A percentile compares a stretch with the other conserved stretches of the same genome.
Evolutionary conservation across 1,140 invertebrate species (phyloP).

Genomic region (Zophobas morio): DNA sequence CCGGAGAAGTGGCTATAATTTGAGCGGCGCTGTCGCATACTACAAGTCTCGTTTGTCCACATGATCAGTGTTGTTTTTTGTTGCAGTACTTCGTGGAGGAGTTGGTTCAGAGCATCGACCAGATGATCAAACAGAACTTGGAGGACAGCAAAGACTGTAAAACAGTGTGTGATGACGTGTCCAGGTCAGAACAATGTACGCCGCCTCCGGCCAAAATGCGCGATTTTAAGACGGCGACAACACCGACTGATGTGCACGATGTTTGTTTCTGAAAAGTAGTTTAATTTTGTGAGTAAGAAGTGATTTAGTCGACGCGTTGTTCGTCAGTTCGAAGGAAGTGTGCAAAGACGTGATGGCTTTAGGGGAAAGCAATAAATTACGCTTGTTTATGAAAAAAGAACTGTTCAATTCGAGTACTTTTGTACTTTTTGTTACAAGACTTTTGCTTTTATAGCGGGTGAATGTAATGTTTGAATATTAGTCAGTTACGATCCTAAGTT

Average conservation of each 20-base stretch:
- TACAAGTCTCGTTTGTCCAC: background rate
- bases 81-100: conserved; percentile 59
- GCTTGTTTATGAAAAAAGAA: conserved; percentile 48
- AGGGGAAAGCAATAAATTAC: conserved; percentile 56
- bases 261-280: conserved; percentile 75
- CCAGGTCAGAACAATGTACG: conserved; percentile 76
- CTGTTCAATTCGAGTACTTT: conserved; percentile 44
- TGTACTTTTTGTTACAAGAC: conserved; percentile 23
- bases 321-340: conserved; percentile 25
- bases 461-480: conserved; percentile 27
- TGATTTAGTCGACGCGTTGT: conserved; percentile 1
- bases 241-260: conserved; percentile 85
- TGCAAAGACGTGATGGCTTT: conserved; percentile 46
- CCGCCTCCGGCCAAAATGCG: conserved; percentile 74
- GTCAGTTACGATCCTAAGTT: conserved; percentile 24
- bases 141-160: conserved; percentile 51
- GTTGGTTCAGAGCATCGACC: conserved; percentile 57
- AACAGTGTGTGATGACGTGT: conserved; percentile 58
- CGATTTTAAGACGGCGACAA: conserved; percentile 80
- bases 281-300: conserved; percentile 19
- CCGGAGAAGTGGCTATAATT: no score
- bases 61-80: background rate
- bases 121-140: conserved; percentile 63
- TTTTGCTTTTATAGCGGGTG: conserved; percentile 16
- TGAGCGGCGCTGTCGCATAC: no score